Base-by-base conservation (phyloP, 2,113 vertebrate species). In the Emydocephalus ijimae region DNA sequence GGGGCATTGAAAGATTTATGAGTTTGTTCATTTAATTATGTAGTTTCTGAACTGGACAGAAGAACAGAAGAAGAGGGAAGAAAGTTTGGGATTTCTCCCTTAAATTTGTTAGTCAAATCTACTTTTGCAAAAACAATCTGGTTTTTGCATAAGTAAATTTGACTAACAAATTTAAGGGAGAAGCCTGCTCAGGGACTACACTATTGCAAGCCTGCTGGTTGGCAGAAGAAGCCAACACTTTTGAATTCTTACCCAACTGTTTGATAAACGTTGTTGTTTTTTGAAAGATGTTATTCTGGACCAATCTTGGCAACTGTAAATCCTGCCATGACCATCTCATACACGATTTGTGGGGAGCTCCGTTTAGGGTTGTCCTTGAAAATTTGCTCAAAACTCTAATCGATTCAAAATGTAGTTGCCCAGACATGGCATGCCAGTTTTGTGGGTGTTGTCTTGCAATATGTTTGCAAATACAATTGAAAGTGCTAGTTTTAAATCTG, bases 41-140 rank as follows among this genome's bases (percentile, higher is more conserved):
- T 61, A 61, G 20, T 3, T 89, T n/a, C 48, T 54, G 20, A 74
- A 74, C 1, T 24, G 59, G 52, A 34, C 14, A 39, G n/a, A 2
- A 88, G 48, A 45, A 23, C 4, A 88, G 48, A 45, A n/a, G 52
- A 85, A 89, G 43, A 89, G 9, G 56, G 55, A 86, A 86, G 43
- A n/a, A 48, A 18, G 29, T 2, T 24, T 11, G 54, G 88, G 56
- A 54, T 87, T 92, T 61, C 48, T 45, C 81, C 26, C 34, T 48
- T 88, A 61, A 45, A 55, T 81, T 56, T 92, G 50, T 55, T 90
- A 90, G 56, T 90, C 88, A 86, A 92, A 92, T 86, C 54, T 61
- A 34, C 69, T 24, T 20, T 48, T 5, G 52, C 50, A 57, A 29
- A 48, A 89, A 81, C n/a, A 34, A 89, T 56, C 39, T 15, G 8